A percentile compares a stretch with the other conserved stretches of the same genome.
phyloP scores from a whole-genome alignment of 2,888 invertebrate genomes.

The Drosophila helvetica region DNA sequence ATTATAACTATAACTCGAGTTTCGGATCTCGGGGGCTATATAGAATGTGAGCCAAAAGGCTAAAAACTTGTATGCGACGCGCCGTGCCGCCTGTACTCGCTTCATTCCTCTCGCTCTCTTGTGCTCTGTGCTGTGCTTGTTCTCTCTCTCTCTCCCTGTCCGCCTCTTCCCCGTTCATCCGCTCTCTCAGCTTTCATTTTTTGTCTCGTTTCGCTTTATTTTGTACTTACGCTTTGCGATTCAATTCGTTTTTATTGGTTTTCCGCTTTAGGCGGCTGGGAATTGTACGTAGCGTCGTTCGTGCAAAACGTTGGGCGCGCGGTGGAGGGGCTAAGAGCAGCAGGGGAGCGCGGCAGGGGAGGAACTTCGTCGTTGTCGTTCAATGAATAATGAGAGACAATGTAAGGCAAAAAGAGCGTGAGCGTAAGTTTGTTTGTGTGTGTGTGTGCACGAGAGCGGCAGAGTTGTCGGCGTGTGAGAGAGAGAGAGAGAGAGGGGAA shows the following conservation, averaged over 20 bases:
- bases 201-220: constrained; percentile 75
- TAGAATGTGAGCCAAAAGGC: constrained; percentile 58
- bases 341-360: constrained; percentile 49
- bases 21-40: constrained; percentile 60
- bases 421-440: constrained; percentile 15
- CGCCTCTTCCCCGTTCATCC: constrained; percentile 40
- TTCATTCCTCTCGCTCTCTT: constrained; percentile 45
- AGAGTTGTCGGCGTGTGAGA: neutral
- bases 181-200: constrained; percentile 76
- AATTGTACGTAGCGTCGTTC: constrained; percentile 72
- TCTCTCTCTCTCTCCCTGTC: constrained; percentile 9
- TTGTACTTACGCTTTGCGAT: constrained; percentile 79
- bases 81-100: constrained; percentile 71
- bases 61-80: constrained; percentile 71
- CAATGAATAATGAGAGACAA: constrained; percentile 78
- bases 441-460: neutral
- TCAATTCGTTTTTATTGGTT: constrained; percentile 80
- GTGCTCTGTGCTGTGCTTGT: neutral
- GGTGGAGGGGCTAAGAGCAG: constrained; percentile 13
- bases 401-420: constrained; percentile 57
- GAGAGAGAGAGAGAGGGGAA: constrained; percentile 41
- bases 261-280: constrained; percentile 80
- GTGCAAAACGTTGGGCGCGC: constrained; percentile 55
- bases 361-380: constrained; percentile 61
- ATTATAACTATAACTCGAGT: constrained; percentile 79